Conservation (phyloP, 2,888 invertebrate species). For the Zaprionus lineosus region DNA sequence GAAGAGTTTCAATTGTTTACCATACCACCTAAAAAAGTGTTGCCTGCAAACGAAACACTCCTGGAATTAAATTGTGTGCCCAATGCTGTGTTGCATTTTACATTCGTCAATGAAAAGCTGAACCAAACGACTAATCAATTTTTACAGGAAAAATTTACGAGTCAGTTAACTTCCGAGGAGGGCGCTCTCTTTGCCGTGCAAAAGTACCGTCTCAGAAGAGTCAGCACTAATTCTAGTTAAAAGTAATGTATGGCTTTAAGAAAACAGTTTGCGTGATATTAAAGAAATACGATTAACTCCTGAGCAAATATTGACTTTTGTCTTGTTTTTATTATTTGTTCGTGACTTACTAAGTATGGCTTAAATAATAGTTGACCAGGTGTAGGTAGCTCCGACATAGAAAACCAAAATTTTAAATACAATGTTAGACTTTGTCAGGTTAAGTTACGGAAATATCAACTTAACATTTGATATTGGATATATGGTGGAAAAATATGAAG, state of each 20-base stretch:
- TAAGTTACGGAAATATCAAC: too few relatives aligned
- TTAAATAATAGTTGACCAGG: conserved; percentile 18
- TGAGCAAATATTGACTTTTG: neutral
- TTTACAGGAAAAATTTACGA: conserved; percentile 85
- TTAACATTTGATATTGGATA: too few relatives aligned
- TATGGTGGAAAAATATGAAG: too few relatives aligned
- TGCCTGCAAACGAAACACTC: conserved; percentile 86
- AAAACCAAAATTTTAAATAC: too few relatives aligned
- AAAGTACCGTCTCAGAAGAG: conserved; percentile 84
- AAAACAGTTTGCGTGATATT: conserved; percentile 58
- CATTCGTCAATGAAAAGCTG: conserved; percentile 82
- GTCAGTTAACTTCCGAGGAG: conserved; percentile 86
- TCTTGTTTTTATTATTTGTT: conserved; percentile 1
- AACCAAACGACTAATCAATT: conserved; percentile 69
- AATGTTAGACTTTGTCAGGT: too few relatives aligned
- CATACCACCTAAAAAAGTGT: conserved; percentile 90
- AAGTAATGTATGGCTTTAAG: conserved; percentile 79
- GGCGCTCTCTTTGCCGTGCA: conserved; percentile 88
- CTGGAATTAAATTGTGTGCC: conserved; percentile 90
- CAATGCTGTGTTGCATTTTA: conserved; percentile 89
- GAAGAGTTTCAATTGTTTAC: conserved; percentile 91
- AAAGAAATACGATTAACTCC: conserved; percentile 45
- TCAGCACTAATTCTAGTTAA: conserved; percentile 47
- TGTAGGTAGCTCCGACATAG: too few relatives aligned
- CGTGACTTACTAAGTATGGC: conserved; percentile 17